These are phyloP conservation scores for Carollia perspicillata DNA, from an alignment of 2,113 vertebrate species.

Conservation along the genomic window DNA sequence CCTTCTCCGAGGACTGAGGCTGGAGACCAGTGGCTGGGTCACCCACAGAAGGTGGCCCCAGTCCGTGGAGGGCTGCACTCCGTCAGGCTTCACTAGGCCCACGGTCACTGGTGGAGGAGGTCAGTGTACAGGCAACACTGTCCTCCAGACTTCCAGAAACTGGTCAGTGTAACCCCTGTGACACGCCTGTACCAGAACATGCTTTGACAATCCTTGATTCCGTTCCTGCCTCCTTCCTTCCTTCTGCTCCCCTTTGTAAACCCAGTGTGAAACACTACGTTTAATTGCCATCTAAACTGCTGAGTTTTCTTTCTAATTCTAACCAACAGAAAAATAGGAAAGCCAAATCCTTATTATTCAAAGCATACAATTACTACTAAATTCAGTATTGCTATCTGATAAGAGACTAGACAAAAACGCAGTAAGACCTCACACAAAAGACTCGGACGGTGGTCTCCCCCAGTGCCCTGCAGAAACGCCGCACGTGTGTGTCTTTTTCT, in stretches of 20 bases:
- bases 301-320: neutral
- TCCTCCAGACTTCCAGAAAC: neutral
- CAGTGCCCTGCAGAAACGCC: neutral
- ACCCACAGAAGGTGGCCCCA: neutral
- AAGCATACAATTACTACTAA: neutral
- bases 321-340: neutral
- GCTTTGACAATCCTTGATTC: neutral
- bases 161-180: neutral
- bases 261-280: neutral
- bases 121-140: neutral
- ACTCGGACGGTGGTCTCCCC: neutral
- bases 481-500: neutral
- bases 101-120: neutral
- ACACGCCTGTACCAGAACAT: neutral
- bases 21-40: neutral
- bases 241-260: neutral
- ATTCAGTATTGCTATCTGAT: neutral
- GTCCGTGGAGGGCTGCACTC: neutral
- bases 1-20: neutral
- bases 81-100: neutral
- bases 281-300: neutral
- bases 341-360: slow-evolving; percentile 1
- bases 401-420: neutral
- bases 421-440: neutral
- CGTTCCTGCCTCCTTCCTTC: neutral